Conservation (phyloP, 2,797 vertebrate species). For the Psittacula echo region DNA sequence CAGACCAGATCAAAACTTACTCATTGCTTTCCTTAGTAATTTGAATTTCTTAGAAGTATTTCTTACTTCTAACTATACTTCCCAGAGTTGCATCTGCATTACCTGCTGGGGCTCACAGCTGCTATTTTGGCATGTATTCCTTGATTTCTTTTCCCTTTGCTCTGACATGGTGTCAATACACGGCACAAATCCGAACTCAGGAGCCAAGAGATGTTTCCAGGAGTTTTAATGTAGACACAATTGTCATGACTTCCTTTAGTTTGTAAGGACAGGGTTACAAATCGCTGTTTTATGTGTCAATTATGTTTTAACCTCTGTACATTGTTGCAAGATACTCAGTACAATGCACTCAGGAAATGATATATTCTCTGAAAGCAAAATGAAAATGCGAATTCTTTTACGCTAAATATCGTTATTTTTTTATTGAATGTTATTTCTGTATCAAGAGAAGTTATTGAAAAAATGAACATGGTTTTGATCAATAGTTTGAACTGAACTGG, state of each 20-base stretch:
- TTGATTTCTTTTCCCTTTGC: background rate
- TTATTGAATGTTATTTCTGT: background rate
- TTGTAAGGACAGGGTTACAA: background rate
- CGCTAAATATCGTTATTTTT: background rate
- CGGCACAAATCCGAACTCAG: background rate
- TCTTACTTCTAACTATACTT: background rate
- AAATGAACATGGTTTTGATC: background rate
- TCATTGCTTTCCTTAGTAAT: background rate
- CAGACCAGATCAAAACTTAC: background rate
- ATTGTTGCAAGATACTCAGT: background rate
- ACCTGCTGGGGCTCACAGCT: background rate
- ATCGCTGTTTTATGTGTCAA: background rate
- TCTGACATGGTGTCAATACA: background rate
- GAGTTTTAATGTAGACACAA: background rate
- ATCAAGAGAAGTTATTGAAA: background rate
- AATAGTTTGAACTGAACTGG: background rate
- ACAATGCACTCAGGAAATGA: accelerated
- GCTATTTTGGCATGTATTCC: background rate
- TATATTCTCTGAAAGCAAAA: background rate
- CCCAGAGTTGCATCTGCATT: background rate
- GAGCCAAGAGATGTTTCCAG: background rate
- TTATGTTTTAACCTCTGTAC: background rate
- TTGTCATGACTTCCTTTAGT: background rate
- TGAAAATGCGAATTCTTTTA: background rate
- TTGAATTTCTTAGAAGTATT: background rate